Percentiles rank a stretch among this genome's conserved stretches.
Evolutionary conservation across 2,888 invertebrate genomes (phyloP).

Genomic region (Coremacera marginata): DNA sequence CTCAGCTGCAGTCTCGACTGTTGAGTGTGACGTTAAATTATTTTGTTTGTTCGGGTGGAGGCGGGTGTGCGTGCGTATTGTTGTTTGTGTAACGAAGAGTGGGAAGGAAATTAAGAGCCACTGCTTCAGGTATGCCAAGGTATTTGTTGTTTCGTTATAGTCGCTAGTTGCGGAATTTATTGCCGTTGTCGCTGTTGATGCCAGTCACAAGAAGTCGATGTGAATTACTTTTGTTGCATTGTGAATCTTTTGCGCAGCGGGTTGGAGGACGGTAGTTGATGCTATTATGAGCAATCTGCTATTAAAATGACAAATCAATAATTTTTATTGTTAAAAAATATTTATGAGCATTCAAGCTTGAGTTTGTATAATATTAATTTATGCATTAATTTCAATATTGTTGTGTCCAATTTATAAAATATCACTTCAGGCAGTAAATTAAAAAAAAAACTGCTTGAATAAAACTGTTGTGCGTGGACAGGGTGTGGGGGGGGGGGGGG

Average conservation of each 20-base stretch:
- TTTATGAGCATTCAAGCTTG: no score
- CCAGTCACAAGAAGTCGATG: background rate
- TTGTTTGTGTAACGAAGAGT: no score
- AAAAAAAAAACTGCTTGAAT: no score
- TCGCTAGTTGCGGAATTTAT: background rate
- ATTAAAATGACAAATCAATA: background rate
- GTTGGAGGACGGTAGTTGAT: background rate
- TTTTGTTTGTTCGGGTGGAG: background rate
- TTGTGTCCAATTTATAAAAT: no score
- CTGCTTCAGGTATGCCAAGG: background rate
- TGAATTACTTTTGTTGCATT: background rate
- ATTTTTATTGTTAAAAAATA: background rate
- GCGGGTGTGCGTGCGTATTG: background rate
- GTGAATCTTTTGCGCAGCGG: background rate
- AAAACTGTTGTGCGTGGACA: no score
- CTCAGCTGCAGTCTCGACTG: background rate
- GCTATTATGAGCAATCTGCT: background rate
- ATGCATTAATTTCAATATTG: no score
- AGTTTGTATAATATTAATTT: no score
- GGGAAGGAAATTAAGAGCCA: background rate
- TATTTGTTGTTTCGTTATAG: conserved; percentile 5
- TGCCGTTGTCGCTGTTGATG: background rate
- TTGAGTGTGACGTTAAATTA: background rate
- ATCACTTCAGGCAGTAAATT: no score
- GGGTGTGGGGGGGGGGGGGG: no score